These are phyloP conservation scores for Spongilla lacustris DNA, from an alignment of 37 sponge, comb jelly and placozoan species.

Conservation along the genomic window DNA sequence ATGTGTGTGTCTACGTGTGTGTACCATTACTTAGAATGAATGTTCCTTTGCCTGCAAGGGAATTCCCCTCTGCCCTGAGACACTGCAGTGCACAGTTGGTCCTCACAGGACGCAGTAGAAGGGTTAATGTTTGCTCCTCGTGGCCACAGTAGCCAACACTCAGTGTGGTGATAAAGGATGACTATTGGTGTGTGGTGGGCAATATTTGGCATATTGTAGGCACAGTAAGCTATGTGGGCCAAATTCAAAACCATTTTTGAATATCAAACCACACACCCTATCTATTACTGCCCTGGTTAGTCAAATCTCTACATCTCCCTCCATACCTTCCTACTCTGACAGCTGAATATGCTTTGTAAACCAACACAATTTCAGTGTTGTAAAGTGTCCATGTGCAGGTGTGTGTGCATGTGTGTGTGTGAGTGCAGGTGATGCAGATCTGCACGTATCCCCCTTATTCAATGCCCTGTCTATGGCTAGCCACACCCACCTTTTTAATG, in stretches of 20 bases:
- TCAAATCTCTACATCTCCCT: too few species aligned
- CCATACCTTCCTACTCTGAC: neutral
- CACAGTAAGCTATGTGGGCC: too few species aligned
- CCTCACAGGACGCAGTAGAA: slow-evolving; percentile 77
- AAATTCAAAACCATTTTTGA: too few species aligned
- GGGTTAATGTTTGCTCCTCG: slow-evolving; percentile 81
- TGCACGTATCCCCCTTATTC: slow-evolving; percentile 58
- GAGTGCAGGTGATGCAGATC: too few species aligned
- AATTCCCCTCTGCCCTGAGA: slow-evolving; percentile 79
- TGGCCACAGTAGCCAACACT: slow-evolving; percentile 81
- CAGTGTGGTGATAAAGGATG: slow-evolving; percentile 71
- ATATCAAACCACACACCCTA: too few species aligned
- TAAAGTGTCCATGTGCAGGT: too few species aligned
- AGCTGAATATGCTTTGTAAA: too few species aligned
- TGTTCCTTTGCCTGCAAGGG: slow-evolving; percentile 80
- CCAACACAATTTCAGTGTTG: neutral
- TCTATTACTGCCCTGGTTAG: too few species aligned
- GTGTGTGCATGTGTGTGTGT: too few species aligned
- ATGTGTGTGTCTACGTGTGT: neutral
- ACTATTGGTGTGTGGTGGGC: slow-evolving; percentile 26
- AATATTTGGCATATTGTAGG: too few species aligned
- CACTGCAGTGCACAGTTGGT: slow-evolving; percentile 83
- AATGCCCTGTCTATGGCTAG: slow-evolving; percentile 78
- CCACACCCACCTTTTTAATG: slow-evolving; percentile 90
- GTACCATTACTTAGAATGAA: slow-evolving; percentile 88